These are phyloP conservation scores for Caenorhabditis zanzibari DNA, from an alignment of 2,888 invertebrate species.

Conservation along the genomic window DNA sequence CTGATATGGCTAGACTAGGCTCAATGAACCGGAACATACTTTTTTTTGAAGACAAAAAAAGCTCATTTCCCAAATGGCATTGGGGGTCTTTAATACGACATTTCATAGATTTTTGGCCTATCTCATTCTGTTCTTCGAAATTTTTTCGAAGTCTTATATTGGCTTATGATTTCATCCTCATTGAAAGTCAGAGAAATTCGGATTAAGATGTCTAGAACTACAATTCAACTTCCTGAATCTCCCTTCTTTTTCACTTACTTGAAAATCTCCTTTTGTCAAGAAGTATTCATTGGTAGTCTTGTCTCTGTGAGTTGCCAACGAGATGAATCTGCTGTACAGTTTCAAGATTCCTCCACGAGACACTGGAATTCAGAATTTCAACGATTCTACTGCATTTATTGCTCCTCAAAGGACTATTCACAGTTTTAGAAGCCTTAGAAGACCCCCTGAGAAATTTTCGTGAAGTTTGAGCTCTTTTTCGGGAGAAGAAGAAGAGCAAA, in stretches of 20 bases:
- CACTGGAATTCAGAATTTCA: slow-evolving; percentile 71
- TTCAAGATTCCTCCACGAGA: slow-evolving; percentile 78
- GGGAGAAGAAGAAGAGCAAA: not conserved
- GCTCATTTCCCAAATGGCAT: no score
- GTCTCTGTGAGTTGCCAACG: slow-evolving; percentile 79
- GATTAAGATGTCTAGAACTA: no score
- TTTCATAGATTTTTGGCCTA: not conserved
- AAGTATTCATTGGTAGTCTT: slow-evolving; percentile 76
- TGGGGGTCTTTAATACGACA: not conserved
- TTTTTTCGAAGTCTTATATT: not conserved
- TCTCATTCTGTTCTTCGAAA: not conserved
- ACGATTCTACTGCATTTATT: not conserved
- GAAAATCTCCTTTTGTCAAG: slow-evolving; percentile 92
- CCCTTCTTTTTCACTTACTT: slow-evolving; percentile 83
- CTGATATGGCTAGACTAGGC: no score
- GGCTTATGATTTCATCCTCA: not conserved
- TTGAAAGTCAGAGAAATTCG: no score
- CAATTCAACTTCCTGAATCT: no score
- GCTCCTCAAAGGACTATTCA: no score
- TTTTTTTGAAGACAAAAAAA: no score
- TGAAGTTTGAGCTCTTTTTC: slow-evolving; percentile 29
- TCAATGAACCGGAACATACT: no score
- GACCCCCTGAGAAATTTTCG: slow-evolving; percentile 24
- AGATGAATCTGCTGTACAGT: slow-evolving; percentile 79
- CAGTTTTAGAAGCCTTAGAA: not conserved